Evolutionary conservation across 2,113 vertebrate genomes (phyloP), one percentile per base, ranked within the genome.

Genomic region (Indicator indicator): DNA sequence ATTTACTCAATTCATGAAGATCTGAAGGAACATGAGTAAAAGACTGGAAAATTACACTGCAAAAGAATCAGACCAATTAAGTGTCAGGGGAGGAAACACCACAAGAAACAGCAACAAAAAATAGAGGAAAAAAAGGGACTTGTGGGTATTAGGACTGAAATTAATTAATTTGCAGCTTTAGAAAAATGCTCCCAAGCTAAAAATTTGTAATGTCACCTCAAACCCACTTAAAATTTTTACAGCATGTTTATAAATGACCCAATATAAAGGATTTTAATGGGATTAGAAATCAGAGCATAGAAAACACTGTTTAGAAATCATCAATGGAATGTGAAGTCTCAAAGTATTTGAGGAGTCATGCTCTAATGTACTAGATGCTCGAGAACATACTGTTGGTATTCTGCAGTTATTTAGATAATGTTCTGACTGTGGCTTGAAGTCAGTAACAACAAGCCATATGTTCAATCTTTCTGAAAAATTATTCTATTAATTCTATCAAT

Each of bases 391-490:
- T 97, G 94, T 72, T 89, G 93, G 36, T 78, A 75, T 81, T 88
- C 85, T 58, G 90, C 2, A 95, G 69, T 78, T 96, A 90, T 59
- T 90, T 91, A 90, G 94, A 86, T 88, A 88, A 72, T 67, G 86
- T 95, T 93, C 89, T 88, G 90, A 81, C 86, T 92, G 91, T 78
- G 63, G 73, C 83, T 93, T 78, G 83, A 95, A 97, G 77, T 93
- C 88, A 91, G 73, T 81, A 91, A 93, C 91, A 94, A 95, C 93
- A 93, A 94, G 90, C 95, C 96, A 95, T 95, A 95, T 95, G 94
- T 94, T 95, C 80, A 54, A 62, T 94, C 89, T 59, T 91, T 79
- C 72, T 92, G 73, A 95, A 92, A 95, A 84, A 84, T 36, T 80
- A 75, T 75, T 94, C 88, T 95, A 94, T 94, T 96, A 94, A 93